phyloP scores from a whole-genome alignment of 2,113 vertebrate genomes.

The Tretioscincus oriximinensis region DNA sequence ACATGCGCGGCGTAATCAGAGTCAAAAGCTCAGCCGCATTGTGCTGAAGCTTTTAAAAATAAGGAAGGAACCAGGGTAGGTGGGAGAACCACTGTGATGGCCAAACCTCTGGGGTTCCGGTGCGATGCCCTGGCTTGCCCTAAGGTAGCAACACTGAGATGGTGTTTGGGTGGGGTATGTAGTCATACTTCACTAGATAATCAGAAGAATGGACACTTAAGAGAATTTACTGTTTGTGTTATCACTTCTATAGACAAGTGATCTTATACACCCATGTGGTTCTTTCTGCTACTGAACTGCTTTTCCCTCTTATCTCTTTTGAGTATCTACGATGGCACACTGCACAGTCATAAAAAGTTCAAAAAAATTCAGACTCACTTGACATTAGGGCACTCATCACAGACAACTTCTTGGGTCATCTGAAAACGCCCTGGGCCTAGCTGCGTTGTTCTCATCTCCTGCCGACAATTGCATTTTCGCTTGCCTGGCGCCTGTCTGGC shows the following conservation, averaged over 20 bases:
- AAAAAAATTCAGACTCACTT: slow-evolving; percentile 79
- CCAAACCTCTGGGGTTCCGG: no score
- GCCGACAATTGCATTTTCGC: slow-evolving; percentile 96
- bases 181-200: not conserved
- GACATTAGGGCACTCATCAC: slow-evolving; percentile 96
- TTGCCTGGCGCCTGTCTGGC: slow-evolving; percentile 95
- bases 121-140: no score
- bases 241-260: not conserved
- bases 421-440: slow-evolving; percentile 97
- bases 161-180: accelerated
- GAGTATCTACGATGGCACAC: slow-evolving; percentile 31
- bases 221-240: not conserved
- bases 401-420: slow-evolving; percentile 98
- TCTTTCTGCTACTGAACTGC: accelerated
- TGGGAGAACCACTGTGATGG: no score
- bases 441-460: slow-evolving; percentile 98
- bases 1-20: no score
- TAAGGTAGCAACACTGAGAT: no score
- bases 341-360: accelerated
- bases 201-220: not conserved
- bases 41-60: no score
- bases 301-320: slow-evolving; percentile 6
- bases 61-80: no score
- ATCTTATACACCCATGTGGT: not conserved
- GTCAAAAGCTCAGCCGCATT: no score